Base-by-base conservation (phyloP, 53 echinoderm and acorn worm species). In the Patiria pectinifera region DNA sequence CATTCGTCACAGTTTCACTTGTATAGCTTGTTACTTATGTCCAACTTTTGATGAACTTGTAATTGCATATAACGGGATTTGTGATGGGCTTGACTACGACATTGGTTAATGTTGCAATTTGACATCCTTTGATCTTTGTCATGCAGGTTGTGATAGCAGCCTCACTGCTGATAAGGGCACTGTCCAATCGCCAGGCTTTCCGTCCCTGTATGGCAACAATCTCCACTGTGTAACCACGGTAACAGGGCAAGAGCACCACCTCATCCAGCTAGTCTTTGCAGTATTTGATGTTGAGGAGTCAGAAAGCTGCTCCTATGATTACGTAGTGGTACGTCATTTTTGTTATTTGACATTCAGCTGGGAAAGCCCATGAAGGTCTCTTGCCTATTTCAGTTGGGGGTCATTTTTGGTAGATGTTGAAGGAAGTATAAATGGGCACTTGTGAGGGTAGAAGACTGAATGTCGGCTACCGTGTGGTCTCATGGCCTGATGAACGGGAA, bases 211-310 rank as follows among this genome's bases (percentile, higher is more conserved):
- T 72, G 80, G 72, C 45, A 96, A 96, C 91, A 80, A 94, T 91
- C 72, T 82, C 70, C 91, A 96, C 69, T 96, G 96, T 63, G 69
- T 83, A 0, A 91, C 86, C 80, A 82, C 69, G 35, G 92, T 96
- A 19, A 70, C 89, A 12, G 91, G 93, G 0, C 83, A 77, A 12
- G 80, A 79, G 18, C 72, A 83, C 62, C 59, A 94, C 47, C 76
- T 96, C 71, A 91, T 96, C 71, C 82, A 93, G 62, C 22, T 96
- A 12, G 82, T 71, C 69, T 94, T 96, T 63, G 80, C 80, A n/a
- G 78, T 62, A 21, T 96, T 96, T 94, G 94, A 93, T 62, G 70
- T 96, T 2, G 96, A 96, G 60, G 76, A 92, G 5, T 94, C 92
- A 19, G 80, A 69, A 4, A 60, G 83, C 46, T 95, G 95, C 46